phyloP scores from a whole-genome alignment of 2,113 vertebrate species.

The Apteryx owenii region DNA sequence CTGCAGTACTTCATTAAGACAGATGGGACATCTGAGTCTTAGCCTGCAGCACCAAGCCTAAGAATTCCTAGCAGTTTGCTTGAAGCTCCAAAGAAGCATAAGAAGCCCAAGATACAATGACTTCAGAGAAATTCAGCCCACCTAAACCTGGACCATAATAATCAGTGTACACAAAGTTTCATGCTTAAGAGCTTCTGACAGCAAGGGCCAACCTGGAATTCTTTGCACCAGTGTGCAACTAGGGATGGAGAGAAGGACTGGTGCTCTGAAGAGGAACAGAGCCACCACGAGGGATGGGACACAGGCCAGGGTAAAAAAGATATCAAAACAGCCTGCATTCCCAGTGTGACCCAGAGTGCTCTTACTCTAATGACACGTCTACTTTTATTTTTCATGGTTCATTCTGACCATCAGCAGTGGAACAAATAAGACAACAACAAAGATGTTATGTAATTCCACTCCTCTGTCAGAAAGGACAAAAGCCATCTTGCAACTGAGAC shows the following conservation, averaged over 20 bases:
- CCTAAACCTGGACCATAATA: neutral
- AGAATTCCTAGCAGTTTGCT: neutral
- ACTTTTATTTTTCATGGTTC: constrained; percentile 43
- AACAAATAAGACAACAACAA: constrained; percentile 13
- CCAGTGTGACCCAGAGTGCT: neutral
- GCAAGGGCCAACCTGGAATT: constrained; percentile 8
- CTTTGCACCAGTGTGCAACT: neutral
- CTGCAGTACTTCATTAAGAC: neutral
- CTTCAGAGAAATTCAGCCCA: neutral
- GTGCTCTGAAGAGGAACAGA: constrained; percentile 21
- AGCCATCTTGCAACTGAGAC: neutral
- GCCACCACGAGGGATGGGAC: neutral
- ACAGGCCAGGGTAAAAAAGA: neutral
- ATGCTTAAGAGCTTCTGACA: constrained; percentile 20
- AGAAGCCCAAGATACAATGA: neutral
- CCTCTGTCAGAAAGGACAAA: neutral
- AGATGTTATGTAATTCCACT: neutral
- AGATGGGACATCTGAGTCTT: neutral
- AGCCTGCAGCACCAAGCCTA: neutral
- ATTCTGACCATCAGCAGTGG: constrained; percentile 1
- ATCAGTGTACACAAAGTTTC: neutral
- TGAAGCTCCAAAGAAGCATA: neutral
- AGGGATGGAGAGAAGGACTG: neutral
- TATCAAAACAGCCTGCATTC: neutral
- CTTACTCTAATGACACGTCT: neutral